Base-by-base conservation (phyloP, 2,888 invertebrate species). In the Drosophila neotestacea region DNA sequence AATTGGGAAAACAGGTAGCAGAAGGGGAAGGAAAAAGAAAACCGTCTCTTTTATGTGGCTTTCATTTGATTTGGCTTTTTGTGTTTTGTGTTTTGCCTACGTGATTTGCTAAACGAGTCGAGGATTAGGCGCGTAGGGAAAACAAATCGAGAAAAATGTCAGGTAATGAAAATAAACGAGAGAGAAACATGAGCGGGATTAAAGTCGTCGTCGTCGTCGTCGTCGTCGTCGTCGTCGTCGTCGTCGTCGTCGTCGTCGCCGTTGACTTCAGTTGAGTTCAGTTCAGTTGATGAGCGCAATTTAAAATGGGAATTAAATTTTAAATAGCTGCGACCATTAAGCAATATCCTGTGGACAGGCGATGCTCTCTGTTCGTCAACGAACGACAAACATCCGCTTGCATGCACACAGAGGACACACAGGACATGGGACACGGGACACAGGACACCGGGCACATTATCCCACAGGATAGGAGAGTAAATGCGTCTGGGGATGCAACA, bases 301-400 rank as follows among this genome's bases (percentile, higher is more conserved):
- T 44, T 44, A 34, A 42, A 56, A 73, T 86, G 64, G 67, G 81
- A 76, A 72, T 56, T 38, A 66, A 75, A 77, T 81, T 85, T 79
- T 88, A 88, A 85, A 85, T 85, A 70, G 77, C 76, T 77, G 76
- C 79, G 73, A 64, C 89, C 82, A 85, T 89, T 85, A 85, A 76
- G 85, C 77, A 54, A 81, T 79, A 81, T 85, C 71, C 82, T 73
- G 75, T 64, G 69, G 62, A 65, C 59, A 47, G 39, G 51, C 54
- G 28, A 39, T 42, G 56, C 46, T 46, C 46, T 46, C 30, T 41
- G 54, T 41, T 55, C 55, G 55, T 44, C 54, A 58, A 61, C 51
- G 47, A 60, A 54, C 38, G 47, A 27, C 47, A 62, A 64, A 66
- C 70, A 76, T 81, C 77, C 87, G 84, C 81, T 73, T 75, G 70